Evolutionary conservation across 2,797 vertebrate species (phyloP).

Genomic region (Pantherophis alleghaniensis): DNA sequence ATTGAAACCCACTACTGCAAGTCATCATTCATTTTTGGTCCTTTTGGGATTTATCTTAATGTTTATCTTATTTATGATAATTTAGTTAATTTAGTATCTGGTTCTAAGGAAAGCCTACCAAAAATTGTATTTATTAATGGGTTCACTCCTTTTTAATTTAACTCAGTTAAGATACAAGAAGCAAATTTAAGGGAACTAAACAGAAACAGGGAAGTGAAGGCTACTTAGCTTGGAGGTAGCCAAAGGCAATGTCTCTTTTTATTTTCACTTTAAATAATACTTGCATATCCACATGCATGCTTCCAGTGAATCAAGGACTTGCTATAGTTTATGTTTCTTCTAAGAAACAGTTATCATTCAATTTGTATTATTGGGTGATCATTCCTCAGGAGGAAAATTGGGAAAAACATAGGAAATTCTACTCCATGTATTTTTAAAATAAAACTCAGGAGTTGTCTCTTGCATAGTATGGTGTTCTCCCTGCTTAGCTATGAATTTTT

Average conservation of each 20-base stretch:
- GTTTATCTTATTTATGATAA: neutral
- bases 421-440: neutral
- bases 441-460: neutral
- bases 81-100: neutral
- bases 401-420: neutral
- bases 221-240: neutral
- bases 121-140: neutral
- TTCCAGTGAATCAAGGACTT: neutral
- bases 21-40: neutral
- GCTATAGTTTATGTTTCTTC: neutral
- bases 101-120: neutral
- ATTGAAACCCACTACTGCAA: no score
- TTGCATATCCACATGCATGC: neutral
- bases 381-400: neutral
- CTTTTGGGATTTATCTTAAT: neutral
- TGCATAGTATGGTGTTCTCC: neutral
- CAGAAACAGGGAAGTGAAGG: neutral
- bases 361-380: neutral
- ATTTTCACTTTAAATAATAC: neutral
- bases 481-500: neutral
- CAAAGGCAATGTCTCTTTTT: neutral
- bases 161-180: neutral
- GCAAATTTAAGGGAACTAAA: neutral
- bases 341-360: neutral
- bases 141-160: neutral